Evolutionary conservation across 2,113 vertebrate species (phyloP).

Genomic region (Cololabis saira): DNA sequence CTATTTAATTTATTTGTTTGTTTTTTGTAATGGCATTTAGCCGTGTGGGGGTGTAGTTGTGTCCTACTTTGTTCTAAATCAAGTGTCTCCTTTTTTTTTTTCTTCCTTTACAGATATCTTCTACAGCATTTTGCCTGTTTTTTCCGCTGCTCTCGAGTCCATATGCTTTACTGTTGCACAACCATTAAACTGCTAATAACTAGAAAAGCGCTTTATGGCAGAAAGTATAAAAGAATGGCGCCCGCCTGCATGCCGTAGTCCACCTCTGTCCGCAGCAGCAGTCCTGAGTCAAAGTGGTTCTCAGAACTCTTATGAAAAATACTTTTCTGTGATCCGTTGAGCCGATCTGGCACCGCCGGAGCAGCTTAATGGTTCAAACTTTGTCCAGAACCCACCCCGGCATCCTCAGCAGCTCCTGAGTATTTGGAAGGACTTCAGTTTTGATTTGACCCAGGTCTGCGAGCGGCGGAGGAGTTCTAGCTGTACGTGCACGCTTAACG

Average conservation of each 20-base stretch:
- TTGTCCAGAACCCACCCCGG: constrained; percentile 64
- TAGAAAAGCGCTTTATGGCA: constrained; percentile 61
- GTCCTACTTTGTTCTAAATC: constrained; percentile 54
- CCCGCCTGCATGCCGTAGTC: constrained; percentile 61
- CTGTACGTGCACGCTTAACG: constrained; percentile 57
- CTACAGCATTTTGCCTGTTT: constrained; percentile 51
- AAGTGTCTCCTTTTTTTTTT: constrained; percentile 54
- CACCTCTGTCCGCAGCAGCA: constrained; percentile 52
- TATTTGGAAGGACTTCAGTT: constrained; percentile 75
- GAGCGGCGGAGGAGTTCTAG: constrained; percentile 60
- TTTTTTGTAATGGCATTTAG: constrained; percentile 44
- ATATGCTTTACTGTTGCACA: constrained; percentile 62
- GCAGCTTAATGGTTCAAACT: constrained; percentile 30
- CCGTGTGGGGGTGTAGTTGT: constrained; percentile 47
- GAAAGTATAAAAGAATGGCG: constrained; percentile 51
- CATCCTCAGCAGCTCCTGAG: constrained; percentile 51
- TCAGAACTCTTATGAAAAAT: constrained; percentile 69
- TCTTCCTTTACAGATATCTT: constrained; percentile 42
- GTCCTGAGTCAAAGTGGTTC: constrained; percentile 61
- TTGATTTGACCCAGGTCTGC: constrained; percentile 71
- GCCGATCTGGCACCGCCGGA: constrained; percentile 58
- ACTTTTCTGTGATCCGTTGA: constrained; percentile 70
- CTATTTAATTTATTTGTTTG: constrained; percentile 73
- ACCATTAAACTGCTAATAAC: constrained; percentile 56
- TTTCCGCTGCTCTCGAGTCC: constrained; percentile 52